phyloP scores from a whole-genome alignment of 2,888 invertebrate species.

The Bembecia ichneumoniformis region DNA sequence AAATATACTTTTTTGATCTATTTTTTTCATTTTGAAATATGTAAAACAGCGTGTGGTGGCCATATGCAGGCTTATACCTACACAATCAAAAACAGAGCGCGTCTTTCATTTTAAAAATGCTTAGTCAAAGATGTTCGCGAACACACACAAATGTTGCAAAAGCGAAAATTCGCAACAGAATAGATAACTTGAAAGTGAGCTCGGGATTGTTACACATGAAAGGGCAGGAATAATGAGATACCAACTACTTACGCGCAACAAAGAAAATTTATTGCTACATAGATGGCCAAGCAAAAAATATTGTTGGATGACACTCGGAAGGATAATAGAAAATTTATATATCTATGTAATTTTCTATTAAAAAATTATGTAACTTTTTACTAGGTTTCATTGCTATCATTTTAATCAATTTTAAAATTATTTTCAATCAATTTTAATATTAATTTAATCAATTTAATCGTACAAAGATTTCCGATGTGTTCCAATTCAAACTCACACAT shows the following conservation, averaged over 20 bases:
- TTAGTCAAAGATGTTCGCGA: not conserved
- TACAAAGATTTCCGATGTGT: too few species aligned
- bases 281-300: not conserved
- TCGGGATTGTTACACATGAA: conserved; percentile 39
- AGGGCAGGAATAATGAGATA: conserved; percentile 54
- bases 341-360: too few species aligned
- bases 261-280: conserved; percentile 22
- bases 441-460: too few species aligned
- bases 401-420: too few species aligned
- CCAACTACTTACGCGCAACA: conserved; percentile 39
- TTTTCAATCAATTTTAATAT: too few species aligned
- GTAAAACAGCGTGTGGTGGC: too few species aligned
- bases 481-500: too few species aligned
- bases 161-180: conserved; percentile 10
- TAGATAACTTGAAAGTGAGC: conserved; percentile 23
- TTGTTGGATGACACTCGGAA: not conserved
- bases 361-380: not conserved
- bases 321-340: not conserved
- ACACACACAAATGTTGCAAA: not conserved
- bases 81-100: too few species aligned
- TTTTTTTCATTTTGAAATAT: too few species aligned
- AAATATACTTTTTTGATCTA: too few species aligned
- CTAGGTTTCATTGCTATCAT: too few species aligned
- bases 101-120: not conserved
- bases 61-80: too few species aligned